Conservation (phyloP, 1,140 invertebrate species). For the Cataglyphis hispanica region DNA sequence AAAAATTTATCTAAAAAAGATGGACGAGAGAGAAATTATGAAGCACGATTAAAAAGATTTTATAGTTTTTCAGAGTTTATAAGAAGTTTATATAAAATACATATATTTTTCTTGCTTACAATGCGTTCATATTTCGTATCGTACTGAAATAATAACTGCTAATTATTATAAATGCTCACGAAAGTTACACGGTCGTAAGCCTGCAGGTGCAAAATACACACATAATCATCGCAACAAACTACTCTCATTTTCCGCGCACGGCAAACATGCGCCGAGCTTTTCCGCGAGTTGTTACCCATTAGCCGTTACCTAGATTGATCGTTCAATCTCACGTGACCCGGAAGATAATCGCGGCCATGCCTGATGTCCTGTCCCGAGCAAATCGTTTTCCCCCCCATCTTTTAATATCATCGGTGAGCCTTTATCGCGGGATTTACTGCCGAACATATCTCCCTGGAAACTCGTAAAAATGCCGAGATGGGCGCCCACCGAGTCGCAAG, state of each 20-base stretch:
- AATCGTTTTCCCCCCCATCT: conserved; percentile 17
- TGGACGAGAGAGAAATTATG: no score
- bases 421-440: conserved; percentile 48
- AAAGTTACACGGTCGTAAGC: not conserved
- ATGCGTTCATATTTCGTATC: not conserved
- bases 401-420: conserved; percentile 45
- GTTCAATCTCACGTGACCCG: conserved; percentile 44
- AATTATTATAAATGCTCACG: not conserved
- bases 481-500: not conserved
- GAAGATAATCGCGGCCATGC: conserved; percentile 37
- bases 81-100: no score
- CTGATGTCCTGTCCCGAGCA: conserved; percentile 1
- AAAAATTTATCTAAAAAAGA: not conserved
- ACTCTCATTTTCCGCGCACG: conserved; percentile 8
- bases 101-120: not conserved
- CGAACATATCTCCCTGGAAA: conserved; percentile 44
- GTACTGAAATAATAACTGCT: not conserved
- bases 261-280: not conserved
- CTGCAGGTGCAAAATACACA: not conserved
- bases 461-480: conserved; percentile 27
- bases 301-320: conserved; percentile 44
- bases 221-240: not conserved
- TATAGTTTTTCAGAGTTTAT: no score
- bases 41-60: no score
- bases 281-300: conserved; percentile 42